Conservation (phyloP, 2,113 vertebrate genomes). For the Condylura cristata region DNA sequence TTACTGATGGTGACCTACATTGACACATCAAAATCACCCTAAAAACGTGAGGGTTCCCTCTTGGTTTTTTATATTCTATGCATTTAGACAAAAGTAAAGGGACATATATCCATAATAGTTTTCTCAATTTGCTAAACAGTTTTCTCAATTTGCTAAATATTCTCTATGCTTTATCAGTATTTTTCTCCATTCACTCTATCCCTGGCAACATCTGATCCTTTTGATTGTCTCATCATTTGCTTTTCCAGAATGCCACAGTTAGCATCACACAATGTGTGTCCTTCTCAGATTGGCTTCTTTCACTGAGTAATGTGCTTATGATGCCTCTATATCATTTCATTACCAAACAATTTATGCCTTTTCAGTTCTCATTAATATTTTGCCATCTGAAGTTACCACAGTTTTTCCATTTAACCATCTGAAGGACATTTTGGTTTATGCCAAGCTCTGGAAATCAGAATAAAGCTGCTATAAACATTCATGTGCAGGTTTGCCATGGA, state of each 20-base stretch:
- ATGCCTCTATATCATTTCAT: neutral
- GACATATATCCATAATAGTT: neutral
- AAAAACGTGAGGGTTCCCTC: neutral
- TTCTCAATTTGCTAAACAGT: neutral
- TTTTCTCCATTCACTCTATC: neutral
- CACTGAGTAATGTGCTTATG: neutral
- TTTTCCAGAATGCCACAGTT: neutral
- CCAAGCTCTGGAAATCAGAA: too few relatives aligned
- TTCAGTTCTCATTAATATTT: neutral
- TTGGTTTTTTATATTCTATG: neutral
- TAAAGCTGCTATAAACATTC: neutral
- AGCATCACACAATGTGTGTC: too few relatives aligned
- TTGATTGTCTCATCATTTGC: neutral
- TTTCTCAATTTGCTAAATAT: neutral
- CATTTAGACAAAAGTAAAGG: neutral
- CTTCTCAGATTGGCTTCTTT: too few relatives aligned
- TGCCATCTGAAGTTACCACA: neutral
- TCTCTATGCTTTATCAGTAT: neutral
- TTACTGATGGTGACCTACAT: neutral
- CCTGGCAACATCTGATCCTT: neutral
- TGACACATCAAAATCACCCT: neutral
- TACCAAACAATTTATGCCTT: neutral
- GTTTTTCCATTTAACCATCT: neutral
- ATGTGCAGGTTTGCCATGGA: too few relatives aligned
- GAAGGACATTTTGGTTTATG: too few relatives aligned